A percentile compares a stretch with the other conserved stretches of the same genome.
phyloP scores from a whole-genome alignment of 2,797 vertebrate species.

The Acanthurus lineatus region DNA sequence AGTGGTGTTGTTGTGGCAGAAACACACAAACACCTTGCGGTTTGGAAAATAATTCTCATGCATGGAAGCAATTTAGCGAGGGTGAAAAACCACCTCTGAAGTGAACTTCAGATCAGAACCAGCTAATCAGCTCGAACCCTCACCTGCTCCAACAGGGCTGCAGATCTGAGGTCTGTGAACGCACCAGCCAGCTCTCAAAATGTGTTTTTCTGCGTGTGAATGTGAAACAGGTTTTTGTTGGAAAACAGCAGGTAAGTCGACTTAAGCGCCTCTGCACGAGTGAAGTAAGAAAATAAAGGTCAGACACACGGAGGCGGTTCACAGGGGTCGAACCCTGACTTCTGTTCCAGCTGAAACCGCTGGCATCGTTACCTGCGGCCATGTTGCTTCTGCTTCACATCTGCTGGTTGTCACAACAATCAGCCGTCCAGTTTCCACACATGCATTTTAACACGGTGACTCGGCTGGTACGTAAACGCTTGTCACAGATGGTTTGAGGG shows the following conservation, averaged over 20 bases:
- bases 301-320: slow-evolving; percentile 6
- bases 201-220: slow-evolving; percentile 16
- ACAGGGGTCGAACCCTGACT: slow-evolving; percentile 18
- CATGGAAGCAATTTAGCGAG: slow-evolving; percentile 27
- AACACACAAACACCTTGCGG: slow-evolving; percentile 10
- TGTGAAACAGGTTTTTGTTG: slow-evolving; percentile 8
- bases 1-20: neutral
- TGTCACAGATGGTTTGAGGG: slow-evolving; percentile 48
- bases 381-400: slow-evolving; percentile 37
- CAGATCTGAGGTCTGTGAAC: slow-evolving; percentile 1
- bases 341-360: slow-evolving; percentile 30
- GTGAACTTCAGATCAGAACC: slow-evolving; percentile 6
- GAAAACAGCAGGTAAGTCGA: slow-evolving; percentile 10
- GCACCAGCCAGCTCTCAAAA: neutral
- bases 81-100: slow-evolving; percentile 7
- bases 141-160: slow-evolving; percentile 12
- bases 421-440: slow-evolving; percentile 41
- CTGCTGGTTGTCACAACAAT: slow-evolving; percentile 58
- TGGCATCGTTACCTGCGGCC: slow-evolving; percentile 8
- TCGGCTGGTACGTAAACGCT: slow-evolving; percentile 64
- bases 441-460: slow-evolving; percentile 40
- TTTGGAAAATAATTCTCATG: neutral
- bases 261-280: neutral
- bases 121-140: slow-evolving; percentile 27
- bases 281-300: slow-evolving; percentile 9